Evolutionary conservation across 2,113 vertebrate species (phyloP).

Genomic region (Mirounga angustirostris): DNA sequence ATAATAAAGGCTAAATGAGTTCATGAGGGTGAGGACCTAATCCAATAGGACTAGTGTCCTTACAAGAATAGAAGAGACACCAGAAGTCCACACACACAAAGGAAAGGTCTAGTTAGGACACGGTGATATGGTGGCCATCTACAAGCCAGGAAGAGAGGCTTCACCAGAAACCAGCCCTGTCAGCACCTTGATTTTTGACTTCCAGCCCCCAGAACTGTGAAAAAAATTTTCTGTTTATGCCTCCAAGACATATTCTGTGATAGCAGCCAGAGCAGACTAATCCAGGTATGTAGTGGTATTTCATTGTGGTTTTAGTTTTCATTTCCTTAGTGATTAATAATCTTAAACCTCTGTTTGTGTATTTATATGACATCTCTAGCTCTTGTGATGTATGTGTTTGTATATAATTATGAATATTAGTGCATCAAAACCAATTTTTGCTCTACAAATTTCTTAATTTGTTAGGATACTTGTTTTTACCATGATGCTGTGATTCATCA

Average conservation of each 20-base stretch:
- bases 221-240: not conserved
- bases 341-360: not conserved
- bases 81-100: not conserved
- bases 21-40: not conserved
- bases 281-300: not conserved
- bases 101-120: not conserved
- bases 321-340: not conserved
- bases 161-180: not conserved
- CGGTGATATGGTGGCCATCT: not conserved
- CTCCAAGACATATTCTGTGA: not conserved
- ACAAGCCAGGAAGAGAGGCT: not conserved
- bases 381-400: slow-evolving; percentile 10
- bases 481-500: not conserved
- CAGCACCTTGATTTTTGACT: not conserved
- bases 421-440: not conserved
- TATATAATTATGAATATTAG: not conserved
- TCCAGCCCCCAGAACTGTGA: not conserved
- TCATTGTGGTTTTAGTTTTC: slow-evolving; percentile 3
- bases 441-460: not conserved
- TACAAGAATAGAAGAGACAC: not conserved
- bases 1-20: not conserved
- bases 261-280: not conserved
- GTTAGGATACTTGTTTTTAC: not conserved
- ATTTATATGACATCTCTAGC: not conserved
- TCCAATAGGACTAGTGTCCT: not conserved